Evolutionary conservation across 2,888 invertebrate genomes (phyloP), one percentile per base, ranked within the genome.

Genomic region (Drosophila melanocephala): DNA sequence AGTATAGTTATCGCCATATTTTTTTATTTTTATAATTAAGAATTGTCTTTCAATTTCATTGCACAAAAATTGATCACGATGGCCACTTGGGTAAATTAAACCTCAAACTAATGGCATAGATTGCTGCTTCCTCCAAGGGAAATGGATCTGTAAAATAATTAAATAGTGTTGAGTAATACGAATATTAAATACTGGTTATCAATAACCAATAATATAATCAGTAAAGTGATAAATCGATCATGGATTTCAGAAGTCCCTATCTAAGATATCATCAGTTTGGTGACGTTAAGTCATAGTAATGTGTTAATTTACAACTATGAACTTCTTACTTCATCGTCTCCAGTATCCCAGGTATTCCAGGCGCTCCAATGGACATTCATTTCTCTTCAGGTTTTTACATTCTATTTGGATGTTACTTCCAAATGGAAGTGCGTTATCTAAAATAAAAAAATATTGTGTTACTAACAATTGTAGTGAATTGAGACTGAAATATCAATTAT

Each of bases 221-320:
- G 44, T 14, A 22, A 22, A 44, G 22, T 22, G 44, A 44, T 44
- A 44, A 44, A 22, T 44, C 44, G 22, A 44, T 44, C 44, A 44
- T 22, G 44, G 12, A 44, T 12, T 44, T 44, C 44, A 44, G 44
- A 44, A 44, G 44, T 22, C 44, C 44, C 44, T 44, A 44, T 44
- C 44, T 44, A 44, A 44, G 44, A 44, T 44, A 14, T 44, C 44
- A 44, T 44, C 44, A 44, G 22, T 44, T 22, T 44, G 12, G 22
- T 22, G 22, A 22, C 44, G 44, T 3, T 22, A 22, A 22, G 22
- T 12, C 22, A 6, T 14, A 12, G 5, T 44, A 22, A 22, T 22
- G 2, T 1, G 22, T 12, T 22, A 12, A 44, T 44, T 44, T n/a
- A 42, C 10, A 44, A 12, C 5, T 44, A 12, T 44, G 12, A 44